These are phyloP conservation scores for Egretta garzetta DNA, from an alignment of 2,113 vertebrate species.

Conservation along the genomic window DNA sequence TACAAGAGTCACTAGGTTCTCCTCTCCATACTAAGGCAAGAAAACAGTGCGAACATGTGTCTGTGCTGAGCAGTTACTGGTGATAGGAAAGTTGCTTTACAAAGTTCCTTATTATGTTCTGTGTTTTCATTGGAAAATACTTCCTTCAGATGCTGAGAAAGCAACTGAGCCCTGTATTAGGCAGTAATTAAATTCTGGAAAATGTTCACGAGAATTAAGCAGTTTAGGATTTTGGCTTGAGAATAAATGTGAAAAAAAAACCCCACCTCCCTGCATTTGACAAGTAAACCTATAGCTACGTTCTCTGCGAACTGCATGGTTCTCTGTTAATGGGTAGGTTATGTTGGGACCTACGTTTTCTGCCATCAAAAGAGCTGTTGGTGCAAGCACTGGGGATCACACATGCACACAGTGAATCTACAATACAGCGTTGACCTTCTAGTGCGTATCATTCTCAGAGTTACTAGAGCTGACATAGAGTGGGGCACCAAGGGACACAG, in stretches of 20 bases:
- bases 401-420: not conserved
- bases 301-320: not conserved
- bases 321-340: not conserved
- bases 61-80: not conserved
- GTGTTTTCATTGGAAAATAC: not conserved
- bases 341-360: not conserved
- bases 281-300: not conserved
- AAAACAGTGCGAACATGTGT: not conserved
- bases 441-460: fast-evolving
- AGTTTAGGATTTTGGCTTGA: not conserved
- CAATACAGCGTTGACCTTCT: not conserved
- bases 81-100: not conserved
- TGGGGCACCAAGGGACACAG: not conserved
- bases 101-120: not conserved
- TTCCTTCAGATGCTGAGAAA: not conserved
- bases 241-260: not conserved
- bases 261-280: not conserved
- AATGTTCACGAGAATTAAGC: not conserved
- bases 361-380: not conserved
- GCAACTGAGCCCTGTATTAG: not conserved
- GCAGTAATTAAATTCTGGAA: not conserved
- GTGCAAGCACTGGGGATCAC: not conserved
- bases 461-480: not conserved
- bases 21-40: not conserved
- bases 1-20: not conserved